Evolutionary conservation across 37 sponge, comb jelly and placozoan genomes (phyloP), one percentile per base, ranked within the genome.

Genomic region (Cliona cf. orientalis): DNA sequence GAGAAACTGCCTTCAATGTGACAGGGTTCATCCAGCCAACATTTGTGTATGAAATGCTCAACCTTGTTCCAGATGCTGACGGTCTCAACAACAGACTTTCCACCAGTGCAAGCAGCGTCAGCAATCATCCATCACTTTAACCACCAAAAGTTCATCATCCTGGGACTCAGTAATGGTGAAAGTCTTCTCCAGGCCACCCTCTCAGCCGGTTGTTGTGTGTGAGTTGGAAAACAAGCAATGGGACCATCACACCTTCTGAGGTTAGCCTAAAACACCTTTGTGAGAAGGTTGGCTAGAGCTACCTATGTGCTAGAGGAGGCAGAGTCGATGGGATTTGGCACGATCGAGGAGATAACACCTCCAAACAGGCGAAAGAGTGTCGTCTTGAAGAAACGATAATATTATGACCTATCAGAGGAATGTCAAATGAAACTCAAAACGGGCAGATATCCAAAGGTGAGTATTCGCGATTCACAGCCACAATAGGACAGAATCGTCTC

Each of bases 61-160:
- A 42, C n/a, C n/a, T n/a, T n/a, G 5, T 28, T 5, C 5, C 46
- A 5, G 73, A 72, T 46, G 53, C 31, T 44, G 73, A 72, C 28
- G 73, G 73, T 72, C 56, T 72, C 28, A 72, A 72, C 55, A 29
- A 72, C 32, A 19, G 73, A n/a, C n/a, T n/a, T n/a, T n/a, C n/a
- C n/a, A n/a, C n/a, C n/a, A 49, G 53, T 49, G 53, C 9, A 49
- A 9, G 9, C 53, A 49, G 9, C 53, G 14, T 19, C 14, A 9
- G 14, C 53, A 19, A 49, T 49, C 14, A 49, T 49, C 14, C 9
- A 49, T 9, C 53, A 49, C 14, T 49, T 49, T 14, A 49, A 19
- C 53, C 14, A 49, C 53, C 14, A 49, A 49, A 49, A 49, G 53
- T 49, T 49, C 14, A 49, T 49, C 9, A 49, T 49, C 14, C 53